These are phyloP conservation scores for Gyps fulvus DNA, from an alignment of 2,113 vertebrate species.

Conservation along the genomic window DNA sequence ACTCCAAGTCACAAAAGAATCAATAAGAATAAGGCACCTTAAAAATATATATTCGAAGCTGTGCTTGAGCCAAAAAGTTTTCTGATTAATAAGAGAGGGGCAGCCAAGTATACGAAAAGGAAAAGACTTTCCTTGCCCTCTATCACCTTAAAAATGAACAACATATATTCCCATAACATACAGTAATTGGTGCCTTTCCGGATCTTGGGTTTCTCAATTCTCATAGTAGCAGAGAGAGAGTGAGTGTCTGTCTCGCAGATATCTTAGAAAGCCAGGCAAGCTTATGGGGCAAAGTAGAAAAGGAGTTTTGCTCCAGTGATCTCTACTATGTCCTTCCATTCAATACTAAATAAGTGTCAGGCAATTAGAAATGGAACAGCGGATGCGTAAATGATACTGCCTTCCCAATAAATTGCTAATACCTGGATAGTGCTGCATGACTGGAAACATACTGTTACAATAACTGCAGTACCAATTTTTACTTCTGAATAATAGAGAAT, in stretches of 20 bases:
- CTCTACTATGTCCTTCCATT: constrained; percentile 46
- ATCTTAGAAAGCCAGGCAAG: constrained; percentile 33
- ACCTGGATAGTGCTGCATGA: constrained; percentile 55
- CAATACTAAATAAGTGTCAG: constrained; percentile 55
- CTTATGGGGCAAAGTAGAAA: constrained; percentile 25
- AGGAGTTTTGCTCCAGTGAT: constrained; percentile 49
- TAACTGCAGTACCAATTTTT: constrained; percentile 46
- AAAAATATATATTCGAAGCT: background rate
- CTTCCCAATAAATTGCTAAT: constrained; percentile 63
- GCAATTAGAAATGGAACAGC: constrained; percentile 65
- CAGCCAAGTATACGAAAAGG: constrained; percentile 27
- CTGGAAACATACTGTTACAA: constrained; percentile 49
- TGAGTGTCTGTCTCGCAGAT: background rate
- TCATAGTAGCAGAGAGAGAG: background rate
- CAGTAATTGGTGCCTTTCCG: constrained; percentile 55
- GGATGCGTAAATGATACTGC: constrained; percentile 42
- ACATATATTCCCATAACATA: constrained; percentile 49
- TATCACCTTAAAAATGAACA: constrained; percentile 49
- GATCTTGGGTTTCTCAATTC: constrained; percentile 55
- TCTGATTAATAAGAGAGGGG: constrained; percentile 36
- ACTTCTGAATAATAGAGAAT: constrained; percentile 36
- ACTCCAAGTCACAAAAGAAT: constrained; percentile 12
- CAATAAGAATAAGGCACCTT: constrained; percentile 23
- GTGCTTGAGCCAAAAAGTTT: background rate
- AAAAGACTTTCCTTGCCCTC: constrained; percentile 54